A percentile compares a stretch with the other conserved stretches of the same genome.
These are phyloP conservation scores for Etheostoma spectabile DNA, from an alignment of 2,113 vertebrate species.

Conservation along the genomic window DNA sequence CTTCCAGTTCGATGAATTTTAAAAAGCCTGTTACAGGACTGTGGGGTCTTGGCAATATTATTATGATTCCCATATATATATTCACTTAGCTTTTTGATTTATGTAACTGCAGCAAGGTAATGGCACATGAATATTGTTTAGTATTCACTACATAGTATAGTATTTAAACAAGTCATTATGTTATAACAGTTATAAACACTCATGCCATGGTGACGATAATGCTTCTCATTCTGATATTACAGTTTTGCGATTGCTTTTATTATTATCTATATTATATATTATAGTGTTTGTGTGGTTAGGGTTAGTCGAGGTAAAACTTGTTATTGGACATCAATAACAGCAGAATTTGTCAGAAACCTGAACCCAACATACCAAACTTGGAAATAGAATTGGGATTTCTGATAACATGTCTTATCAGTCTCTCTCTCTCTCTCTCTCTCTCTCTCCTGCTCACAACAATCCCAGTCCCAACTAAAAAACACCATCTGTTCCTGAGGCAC, in stretches of 20 bases:
- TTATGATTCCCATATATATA: neutral
- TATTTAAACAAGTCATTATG: neutral
- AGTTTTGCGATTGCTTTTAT: neutral
- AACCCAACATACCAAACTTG: neutral
- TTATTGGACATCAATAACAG: neutral
- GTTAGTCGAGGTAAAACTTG: neutral
- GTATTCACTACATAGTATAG: too few species aligned
- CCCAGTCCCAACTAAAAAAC: conserved; percentile 21
- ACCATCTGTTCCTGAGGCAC: conserved; percentile 37
- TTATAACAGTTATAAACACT: neutral
- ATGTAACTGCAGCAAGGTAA: neutral
- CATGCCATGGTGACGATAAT: too few species aligned
- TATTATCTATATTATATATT: too few species aligned
- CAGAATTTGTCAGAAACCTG: neutral
- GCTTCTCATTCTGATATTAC: neutral
- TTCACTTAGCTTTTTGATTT: neutral
- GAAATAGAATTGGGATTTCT: conserved; percentile 11
- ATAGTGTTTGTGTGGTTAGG: too few species aligned
- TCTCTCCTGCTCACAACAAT: neutral
- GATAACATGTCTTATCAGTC: conserved; percentile 18
- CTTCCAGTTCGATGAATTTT: too few species aligned
- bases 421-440: neutral
- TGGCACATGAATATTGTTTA: neutral
- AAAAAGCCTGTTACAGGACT: too few species aligned
- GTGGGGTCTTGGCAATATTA: too few species aligned